Evolutionary conservation across 2,888 invertebrate species (phyloP).

Genomic region (Sesia bembeciformis): DNA sequence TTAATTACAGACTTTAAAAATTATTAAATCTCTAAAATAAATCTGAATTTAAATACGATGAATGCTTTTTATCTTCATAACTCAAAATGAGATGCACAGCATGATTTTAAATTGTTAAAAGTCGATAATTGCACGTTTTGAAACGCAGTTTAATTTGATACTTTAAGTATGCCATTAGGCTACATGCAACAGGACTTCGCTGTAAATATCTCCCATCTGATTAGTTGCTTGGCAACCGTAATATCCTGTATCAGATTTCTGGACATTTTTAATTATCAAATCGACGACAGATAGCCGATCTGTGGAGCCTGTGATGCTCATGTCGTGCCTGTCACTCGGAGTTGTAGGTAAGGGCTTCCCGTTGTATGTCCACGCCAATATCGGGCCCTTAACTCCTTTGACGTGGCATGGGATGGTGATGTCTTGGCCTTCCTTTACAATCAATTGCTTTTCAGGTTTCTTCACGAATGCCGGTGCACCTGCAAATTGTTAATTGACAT

Average conservation of each 20-base stretch:
- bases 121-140: too few relatives aligned
- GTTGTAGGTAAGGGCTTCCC: slow-evolving; percentile 19
- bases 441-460: slow-evolving; percentile 22
- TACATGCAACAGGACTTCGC: slow-evolving; percentile 22
- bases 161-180: neutral
- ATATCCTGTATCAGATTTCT: slow-evolving; percentile 38
- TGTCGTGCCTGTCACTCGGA: slow-evolving; percentile 13
- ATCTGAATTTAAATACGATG: too few relatives aligned
- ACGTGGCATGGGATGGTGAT: slow-evolving; percentile 39
- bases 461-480: slow-evolving; percentile 34
- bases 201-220: slow-evolving; percentile 32
- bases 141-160: neutral
- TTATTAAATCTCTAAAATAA: too few relatives aligned
- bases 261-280: slow-evolving; percentile 32
- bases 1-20: too few relatives aligned
- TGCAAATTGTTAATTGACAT: slow-evolving; percentile 15
- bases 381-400: slow-evolving; percentile 28
- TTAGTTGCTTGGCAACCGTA: slow-evolving; percentile 48
- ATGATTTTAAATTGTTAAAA: too few relatives aligned
- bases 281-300: slow-evolving; percentile 19
- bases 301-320: slow-evolving; percentile 4
- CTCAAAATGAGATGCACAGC: too few relatives aligned
- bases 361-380: slow-evolving; percentile 37
- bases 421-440: slow-evolving; percentile 28
- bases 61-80: too few relatives aligned